phyloP scores from a whole-genome alignment of 2,113 vertebrate species.

The Pseudopodoces humilis region DNA sequence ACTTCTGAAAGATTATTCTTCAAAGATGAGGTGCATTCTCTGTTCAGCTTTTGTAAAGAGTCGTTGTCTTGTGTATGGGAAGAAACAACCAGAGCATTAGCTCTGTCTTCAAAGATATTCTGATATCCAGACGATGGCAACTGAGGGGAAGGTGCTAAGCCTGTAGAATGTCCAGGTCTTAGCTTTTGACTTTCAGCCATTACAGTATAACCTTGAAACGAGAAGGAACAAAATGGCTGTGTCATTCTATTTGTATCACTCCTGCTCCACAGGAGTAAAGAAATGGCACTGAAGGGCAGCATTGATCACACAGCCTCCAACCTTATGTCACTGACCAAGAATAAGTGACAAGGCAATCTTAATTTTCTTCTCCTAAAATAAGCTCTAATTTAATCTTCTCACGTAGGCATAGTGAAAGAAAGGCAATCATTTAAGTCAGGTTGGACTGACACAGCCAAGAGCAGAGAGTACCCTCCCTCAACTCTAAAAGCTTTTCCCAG shows the following conservation, averaged over 20 bases:
- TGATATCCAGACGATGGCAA: not conserved
- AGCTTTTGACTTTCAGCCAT: constrained; percentile 39
- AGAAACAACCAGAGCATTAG: not conserved
- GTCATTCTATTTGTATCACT: not conserved
- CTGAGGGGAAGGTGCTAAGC: not conserved
- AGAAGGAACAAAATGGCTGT: not conserved
- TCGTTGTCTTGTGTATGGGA: not conserved
- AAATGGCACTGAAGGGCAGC: not conserved
- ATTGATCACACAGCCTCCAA: not conserved
- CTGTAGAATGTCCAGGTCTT: not conserved
- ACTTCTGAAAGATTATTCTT: constrained; percentile 14
- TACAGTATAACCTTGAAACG: constrained; percentile 23
- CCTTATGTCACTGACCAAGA: not conserved
- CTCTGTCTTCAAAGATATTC: constrained; percentile 16
- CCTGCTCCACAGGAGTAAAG: not conserved
- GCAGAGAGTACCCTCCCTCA: not conserved
- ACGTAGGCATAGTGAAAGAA: not conserved
- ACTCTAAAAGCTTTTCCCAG: not conserved
- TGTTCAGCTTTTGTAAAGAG: not conserved
- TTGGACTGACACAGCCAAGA: not conserved
- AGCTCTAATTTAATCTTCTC: not conserved
- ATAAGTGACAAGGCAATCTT: not conserved
- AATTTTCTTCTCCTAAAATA: not conserved
- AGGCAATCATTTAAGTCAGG: not conserved
- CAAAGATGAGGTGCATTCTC: constrained; percentile 34